A percentile compares a stretch with the other conserved stretches of the same genome.
These are phyloP conservation scores for Nettapus auritus DNA, from an alignment of 2,113 vertebrate genomes.

Conservation along the genomic window DNA sequence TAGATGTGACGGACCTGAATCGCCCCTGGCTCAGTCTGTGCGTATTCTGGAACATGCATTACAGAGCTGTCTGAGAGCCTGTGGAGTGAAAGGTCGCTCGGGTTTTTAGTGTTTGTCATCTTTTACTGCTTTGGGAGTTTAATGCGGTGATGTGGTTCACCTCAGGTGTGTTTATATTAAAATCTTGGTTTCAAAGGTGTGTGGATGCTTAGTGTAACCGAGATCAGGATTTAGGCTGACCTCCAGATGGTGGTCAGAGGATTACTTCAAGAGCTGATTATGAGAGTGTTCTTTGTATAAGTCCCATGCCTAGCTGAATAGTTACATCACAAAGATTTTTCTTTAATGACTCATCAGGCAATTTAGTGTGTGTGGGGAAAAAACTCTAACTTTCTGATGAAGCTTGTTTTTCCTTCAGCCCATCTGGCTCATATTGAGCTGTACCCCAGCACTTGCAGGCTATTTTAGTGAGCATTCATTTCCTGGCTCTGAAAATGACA, in stretches of 20 bases:
- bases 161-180: not conserved
- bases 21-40: not conserved
- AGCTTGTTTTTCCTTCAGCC: not conserved
- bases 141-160: not conserved
- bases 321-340: conserved; percentile 51
- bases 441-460: not conserved
- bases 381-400: not conserved
- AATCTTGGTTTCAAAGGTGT: not conserved
- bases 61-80: not conserved
- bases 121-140: not conserved
- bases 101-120: not conserved
- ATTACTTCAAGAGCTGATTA: conserved; percentile 42
- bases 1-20: not conserved
- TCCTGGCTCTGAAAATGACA: not conserved
- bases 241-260: conserved; percentile 56
- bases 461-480: not conserved
- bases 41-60: fast-evolving
- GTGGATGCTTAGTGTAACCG: not conserved
- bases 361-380: not conserved
- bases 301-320: not conserved
- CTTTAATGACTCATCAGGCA: not conserved
- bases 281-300: not conserved
- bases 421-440: not conserved
- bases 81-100: not conserved
- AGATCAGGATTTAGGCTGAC: conserved; percentile 20